phyloP scores from a whole-genome alignment of 2,797 vertebrate species.

The Tangara arthus region DNA sequence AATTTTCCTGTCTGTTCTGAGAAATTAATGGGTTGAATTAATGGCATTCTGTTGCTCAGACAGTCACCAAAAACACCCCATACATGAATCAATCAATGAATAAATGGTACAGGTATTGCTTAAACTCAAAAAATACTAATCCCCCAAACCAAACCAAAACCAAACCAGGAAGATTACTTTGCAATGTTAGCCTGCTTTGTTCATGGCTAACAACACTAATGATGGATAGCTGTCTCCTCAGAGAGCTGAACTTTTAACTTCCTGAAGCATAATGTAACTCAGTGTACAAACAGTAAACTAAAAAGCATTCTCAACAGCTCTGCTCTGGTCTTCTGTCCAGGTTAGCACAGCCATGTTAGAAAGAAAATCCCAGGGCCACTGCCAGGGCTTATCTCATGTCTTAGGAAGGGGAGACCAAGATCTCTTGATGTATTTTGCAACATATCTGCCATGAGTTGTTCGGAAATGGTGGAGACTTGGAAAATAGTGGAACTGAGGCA shows the following conservation, averaged over 20 bases:
- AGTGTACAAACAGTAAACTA: background rate
- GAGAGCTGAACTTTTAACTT: background rate
- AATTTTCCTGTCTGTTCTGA: background rate
- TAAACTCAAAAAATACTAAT: background rate
- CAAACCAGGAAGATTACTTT: background rate
- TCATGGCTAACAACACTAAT: background rate
- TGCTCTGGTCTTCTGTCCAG: background rate
- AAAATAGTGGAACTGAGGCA: background rate
- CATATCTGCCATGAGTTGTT: background rate
- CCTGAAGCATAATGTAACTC: background rate
- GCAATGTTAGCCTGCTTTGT: background rate
- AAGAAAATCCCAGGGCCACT: conserved; percentile 50
- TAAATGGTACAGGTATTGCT: background rate
- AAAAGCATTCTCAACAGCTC: conserved; percentile 21
- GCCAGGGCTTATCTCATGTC: conserved; percentile 16
- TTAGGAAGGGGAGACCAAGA: background rate
- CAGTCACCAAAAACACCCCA: background rate
- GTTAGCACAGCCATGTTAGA: conserved; percentile 61
- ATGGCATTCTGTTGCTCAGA: background rate
- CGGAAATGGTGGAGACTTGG: background rate
- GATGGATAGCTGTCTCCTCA: background rate
- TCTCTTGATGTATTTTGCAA: background rate
- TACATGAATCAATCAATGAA: background rate
- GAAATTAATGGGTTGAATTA: background rate
- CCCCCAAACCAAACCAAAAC: background rate